phyloP scores from a whole-genome alignment of 2,113 vertebrate species.

The Globicephala melas region DNA sequence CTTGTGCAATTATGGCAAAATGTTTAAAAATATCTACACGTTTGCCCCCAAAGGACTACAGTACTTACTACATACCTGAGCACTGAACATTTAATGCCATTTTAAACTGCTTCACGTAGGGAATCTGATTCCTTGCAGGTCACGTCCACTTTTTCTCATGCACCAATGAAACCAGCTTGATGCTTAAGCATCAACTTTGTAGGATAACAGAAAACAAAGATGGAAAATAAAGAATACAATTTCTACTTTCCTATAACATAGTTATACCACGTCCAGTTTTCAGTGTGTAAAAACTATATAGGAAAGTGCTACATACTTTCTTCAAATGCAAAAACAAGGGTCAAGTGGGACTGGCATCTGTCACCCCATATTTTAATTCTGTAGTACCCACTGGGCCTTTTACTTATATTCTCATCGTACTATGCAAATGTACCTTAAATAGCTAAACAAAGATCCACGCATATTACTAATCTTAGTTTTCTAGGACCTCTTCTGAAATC shows the following conservation, averaged over 20 bases:
- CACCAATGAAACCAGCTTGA: slow-evolving; percentile 75
- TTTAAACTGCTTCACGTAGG: slow-evolving; percentile 76
- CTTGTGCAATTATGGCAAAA: slow-evolving; percentile 99
- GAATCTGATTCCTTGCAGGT: slow-evolving; percentile 75
- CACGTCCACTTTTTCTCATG: slow-evolving; percentile 72
- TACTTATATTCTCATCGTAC: slow-evolving; percentile 60
- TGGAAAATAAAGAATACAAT: slow-evolving; percentile 72
- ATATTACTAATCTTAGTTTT: slow-evolving; percentile 74
- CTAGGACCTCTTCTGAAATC: slow-evolving; percentile 77
- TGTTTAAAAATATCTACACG: slow-evolving; percentile 92
- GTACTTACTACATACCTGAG: slow-evolving; percentile 99
- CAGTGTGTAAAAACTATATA: slow-evolving; percentile 69
- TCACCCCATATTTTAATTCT: slow-evolving; percentile 51
- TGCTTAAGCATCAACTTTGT: slow-evolving; percentile 54
- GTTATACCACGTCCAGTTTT: slow-evolving; percentile 61
- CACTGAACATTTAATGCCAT: slow-evolving; percentile 87
- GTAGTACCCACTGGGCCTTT: slow-evolving; percentile 78
- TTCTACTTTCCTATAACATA: slow-evolving; percentile 70
- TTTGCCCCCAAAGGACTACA: slow-evolving; percentile 94
- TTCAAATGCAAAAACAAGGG: slow-evolving; percentile 72
- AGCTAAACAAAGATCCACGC: slow-evolving; percentile 73
- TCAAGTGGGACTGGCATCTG: slow-evolving; percentile 65
- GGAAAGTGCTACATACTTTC: slow-evolving; percentile 73
- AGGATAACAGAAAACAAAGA: slow-evolving; percentile 59
- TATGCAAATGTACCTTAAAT: slow-evolving; percentile 78